A percentile compares a stretch with the other conserved stretches of the same genome.
These are phyloP conservation scores for Boulengerochromis microlepis DNA, from an alignment of 2,113 vertebrate genomes.

Conservation along the genomic window DNA sequence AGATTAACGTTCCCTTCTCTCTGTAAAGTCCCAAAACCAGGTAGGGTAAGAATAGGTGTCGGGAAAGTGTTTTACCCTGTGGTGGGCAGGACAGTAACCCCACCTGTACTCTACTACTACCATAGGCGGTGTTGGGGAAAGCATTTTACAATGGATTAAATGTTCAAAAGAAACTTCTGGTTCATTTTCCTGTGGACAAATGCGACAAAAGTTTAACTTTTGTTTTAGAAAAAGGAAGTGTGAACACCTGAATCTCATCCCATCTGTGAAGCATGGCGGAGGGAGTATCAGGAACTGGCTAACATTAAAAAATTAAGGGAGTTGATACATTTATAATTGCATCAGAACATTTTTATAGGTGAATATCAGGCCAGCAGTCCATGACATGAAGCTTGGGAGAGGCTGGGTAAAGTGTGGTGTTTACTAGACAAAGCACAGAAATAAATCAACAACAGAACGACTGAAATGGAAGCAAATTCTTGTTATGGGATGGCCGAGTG, in stretches of 20 bases:
- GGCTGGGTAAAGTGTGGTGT: too few species aligned
- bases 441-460: neutral
- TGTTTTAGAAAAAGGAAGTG: neutral
- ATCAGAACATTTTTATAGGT: neutral
- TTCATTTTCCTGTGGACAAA: neutral
- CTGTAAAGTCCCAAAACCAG: neutral
- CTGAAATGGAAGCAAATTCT: neutral
- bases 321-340: neutral
- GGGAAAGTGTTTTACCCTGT: neutral
- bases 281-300: neutral
- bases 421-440: neutral
- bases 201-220: neutral
- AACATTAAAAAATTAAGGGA: neutral
- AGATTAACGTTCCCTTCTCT: neutral
- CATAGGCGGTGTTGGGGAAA: neutral
- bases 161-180: neutral
- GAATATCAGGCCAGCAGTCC: neutral
- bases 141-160: fast-evolving
- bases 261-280: neutral
- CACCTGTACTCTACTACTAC: neutral
- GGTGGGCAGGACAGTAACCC: neutral
- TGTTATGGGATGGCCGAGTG: fast-evolving
- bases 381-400: neutral
- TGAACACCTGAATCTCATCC: neutral
- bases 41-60: fast-evolving